Conservation (phyloP, 2,888 invertebrate species). For the Pseudeuparius sepicola region DNA sequence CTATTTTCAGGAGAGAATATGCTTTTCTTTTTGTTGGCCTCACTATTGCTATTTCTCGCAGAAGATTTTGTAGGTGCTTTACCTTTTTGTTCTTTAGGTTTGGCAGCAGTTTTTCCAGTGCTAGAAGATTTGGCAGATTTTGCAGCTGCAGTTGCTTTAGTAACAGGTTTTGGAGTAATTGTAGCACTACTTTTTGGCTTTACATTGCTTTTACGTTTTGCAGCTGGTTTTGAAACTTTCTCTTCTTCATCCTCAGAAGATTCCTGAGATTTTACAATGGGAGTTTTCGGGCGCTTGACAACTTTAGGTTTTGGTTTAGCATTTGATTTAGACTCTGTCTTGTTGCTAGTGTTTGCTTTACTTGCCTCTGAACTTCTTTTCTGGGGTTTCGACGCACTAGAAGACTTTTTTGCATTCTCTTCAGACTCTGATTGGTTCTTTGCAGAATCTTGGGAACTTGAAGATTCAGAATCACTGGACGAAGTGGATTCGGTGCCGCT, state of each 20-base stretch:
- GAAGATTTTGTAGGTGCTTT: constrained; percentile 16
- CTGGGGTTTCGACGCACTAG: constrained; percentile 23
- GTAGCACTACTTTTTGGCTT: constrained; percentile 57
- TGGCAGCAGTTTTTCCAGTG: constrained; percentile 15
- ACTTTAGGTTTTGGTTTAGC: constrained; percentile 22
- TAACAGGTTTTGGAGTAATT: constrained; percentile 45
- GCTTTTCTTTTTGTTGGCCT: constrained; percentile 56
- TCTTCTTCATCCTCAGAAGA: constrained; percentile 33
- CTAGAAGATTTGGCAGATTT: constrained; percentile 16
- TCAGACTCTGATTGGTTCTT: constrained; percentile 32
- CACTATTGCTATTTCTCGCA: constrained; percentile 17
- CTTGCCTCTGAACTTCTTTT: constrained; percentile 32
- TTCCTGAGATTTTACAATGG: constrained; percentile 20
- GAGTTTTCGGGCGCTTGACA: constrained; percentile 21
- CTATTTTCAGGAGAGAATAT: constrained; percentile 76
- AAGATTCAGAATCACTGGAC: constrained; percentile 63
- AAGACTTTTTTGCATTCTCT: neutral
- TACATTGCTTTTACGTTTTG: constrained; percentile 43
- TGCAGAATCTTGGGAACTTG: constrained; percentile 42
- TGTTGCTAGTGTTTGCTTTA: constrained; percentile 16
- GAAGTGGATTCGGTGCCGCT: constrained; percentile 61
- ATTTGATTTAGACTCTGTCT: constrained; percentile 25
- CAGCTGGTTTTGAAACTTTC: constrained; percentile 21
- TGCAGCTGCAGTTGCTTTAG: constrained; percentile 23
- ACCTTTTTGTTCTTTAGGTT: constrained; percentile 21